These are phyloP conservation scores for Archips crataeganus DNA, from an alignment of 2,888 invertebrate genomes.

Conservation along the genomic window DNA sequence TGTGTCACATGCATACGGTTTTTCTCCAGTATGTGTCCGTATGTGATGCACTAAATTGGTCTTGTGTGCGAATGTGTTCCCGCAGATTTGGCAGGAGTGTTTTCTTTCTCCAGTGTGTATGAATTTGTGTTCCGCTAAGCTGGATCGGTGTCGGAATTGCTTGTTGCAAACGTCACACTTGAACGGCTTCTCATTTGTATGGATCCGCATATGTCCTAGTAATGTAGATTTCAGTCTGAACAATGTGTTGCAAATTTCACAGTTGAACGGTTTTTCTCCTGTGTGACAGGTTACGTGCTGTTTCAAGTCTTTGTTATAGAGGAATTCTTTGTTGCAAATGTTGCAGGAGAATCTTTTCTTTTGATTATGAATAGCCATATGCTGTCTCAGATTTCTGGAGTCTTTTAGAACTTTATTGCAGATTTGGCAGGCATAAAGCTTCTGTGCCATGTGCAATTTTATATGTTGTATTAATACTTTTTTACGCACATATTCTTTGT, in stretches of 20 bases:
- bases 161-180: not conserved
- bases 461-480: not conserved
- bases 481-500: not conserved
- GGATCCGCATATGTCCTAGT: not conserved
- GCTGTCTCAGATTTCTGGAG: not conserved
- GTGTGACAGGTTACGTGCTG: not conserved
- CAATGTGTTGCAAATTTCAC: not conserved
- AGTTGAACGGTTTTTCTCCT: not conserved
- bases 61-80: not conserved
- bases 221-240: not conserved
- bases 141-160: not conserved
- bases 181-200: not conserved
- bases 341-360: not conserved
- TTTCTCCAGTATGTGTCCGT: not conserved
- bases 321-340: not conserved
- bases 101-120: not conserved
- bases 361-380: not conserved
- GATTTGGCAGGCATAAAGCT: not conserved
- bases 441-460: not conserved
- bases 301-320: not conserved
- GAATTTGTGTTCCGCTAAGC: not conserved
- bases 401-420: not conserved
- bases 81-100: not conserved
- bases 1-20: not conserved
- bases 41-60: not conserved